These are phyloP conservation scores for Labeo calbasu DNA, from an alignment of 2,797 vertebrate genomes.

Conservation along the genomic window DNA sequence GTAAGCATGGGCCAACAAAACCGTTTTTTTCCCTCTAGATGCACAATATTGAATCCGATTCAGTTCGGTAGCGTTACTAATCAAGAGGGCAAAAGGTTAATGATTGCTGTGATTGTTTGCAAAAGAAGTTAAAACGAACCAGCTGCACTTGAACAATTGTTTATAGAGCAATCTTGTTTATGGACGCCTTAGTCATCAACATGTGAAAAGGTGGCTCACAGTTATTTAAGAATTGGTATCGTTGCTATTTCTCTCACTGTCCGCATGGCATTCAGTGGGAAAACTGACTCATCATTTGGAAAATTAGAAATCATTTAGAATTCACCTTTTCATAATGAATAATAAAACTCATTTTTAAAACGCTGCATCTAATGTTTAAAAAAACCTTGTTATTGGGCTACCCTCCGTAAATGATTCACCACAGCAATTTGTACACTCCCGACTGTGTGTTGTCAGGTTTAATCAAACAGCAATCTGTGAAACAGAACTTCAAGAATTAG, in stretches of 20 bases:
- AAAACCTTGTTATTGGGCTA: too few relatives aligned
- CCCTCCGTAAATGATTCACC: background rate
- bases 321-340: background rate
- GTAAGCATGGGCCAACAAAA: conserved; percentile 5
- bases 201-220: conserved; percentile 8
- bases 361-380: too few relatives aligned
- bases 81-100: background rate
- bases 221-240: conserved; percentile 1
- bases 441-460: background rate
- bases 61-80: background rate
- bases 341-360: background rate
- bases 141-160: conserved; percentile 18
- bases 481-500: background rate
- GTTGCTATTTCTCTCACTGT: background rate
- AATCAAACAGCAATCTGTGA: background rate
- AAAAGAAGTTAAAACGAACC: background rate
- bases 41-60: background rate
- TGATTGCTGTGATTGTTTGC: background rate
- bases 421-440: background rate
- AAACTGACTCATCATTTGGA: background rate
- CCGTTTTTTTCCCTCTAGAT: background rate
- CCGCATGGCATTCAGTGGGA: background rate
- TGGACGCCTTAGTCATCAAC: conserved; percentile 53
- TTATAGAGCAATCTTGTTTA: conserved; percentile 25
- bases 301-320: background rate